A percentile compares a stretch with the other conserved stretches of the same genome.
phyloP scores from a whole-genome alignment of 1,140 invertebrate species.

The Nymphalis io region DNA sequence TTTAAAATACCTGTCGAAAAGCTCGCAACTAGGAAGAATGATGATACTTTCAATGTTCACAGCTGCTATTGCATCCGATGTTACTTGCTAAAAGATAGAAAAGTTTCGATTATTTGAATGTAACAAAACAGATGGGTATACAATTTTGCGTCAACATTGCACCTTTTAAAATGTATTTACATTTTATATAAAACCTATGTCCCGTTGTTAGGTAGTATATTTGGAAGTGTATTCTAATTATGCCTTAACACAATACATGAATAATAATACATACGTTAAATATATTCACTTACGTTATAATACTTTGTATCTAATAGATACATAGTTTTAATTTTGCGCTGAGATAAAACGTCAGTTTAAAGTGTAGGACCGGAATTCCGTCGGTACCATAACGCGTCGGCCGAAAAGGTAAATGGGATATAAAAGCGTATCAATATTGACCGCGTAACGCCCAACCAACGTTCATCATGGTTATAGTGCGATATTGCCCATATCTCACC shows the following conservation, averaged over 20 bases:
- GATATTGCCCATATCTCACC: conserved; percentile 59
- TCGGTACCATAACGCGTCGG: conserved; percentile 4
- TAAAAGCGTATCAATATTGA: conserved; percentile 75
- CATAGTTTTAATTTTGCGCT: no score
- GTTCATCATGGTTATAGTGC: conserved; percentile 67
- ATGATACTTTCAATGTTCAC: conserved; percentile 38
- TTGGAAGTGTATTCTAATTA: not conserved
- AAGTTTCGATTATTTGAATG: conserved; percentile 18
- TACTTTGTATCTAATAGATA: no score
- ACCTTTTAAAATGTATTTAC: no score
- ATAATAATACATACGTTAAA: not conserved
- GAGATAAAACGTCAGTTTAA: conserved; percentile 52
- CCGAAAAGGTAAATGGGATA: conserved; percentile 72
- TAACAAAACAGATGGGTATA: conserved; percentile 8
- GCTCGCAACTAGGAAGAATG: conserved; percentile 42
- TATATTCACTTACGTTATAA: not conserved
- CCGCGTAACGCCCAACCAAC: conserved; percentile 55
- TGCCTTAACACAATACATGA: not conserved
- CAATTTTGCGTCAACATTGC: no score
- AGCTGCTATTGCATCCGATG: conserved; percentile 30
- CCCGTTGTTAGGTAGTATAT: not conserved
- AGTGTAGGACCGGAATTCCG: conserved; percentile 42
- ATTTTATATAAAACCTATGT: no score
- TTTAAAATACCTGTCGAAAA: conserved; percentile 47
- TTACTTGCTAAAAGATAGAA: conserved; percentile 22